Conservation (phyloP, 2,113 vertebrate genomes). For the Peromyscus maniculatus region DNA sequence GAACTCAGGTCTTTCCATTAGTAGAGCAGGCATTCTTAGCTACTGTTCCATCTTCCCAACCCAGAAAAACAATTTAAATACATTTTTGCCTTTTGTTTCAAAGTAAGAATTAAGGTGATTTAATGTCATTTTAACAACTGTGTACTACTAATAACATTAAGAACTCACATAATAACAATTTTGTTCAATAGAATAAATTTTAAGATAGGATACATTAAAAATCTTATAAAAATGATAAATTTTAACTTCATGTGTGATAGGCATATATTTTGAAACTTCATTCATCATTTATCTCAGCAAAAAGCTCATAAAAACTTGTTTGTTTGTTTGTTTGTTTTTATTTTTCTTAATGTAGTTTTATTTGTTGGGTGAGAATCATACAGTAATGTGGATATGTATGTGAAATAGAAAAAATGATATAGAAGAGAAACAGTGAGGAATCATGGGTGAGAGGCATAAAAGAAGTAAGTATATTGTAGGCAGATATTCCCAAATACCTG, state of each 20-base stretch:
- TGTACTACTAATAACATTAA: not conserved
- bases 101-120: not conserved
- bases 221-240: not conserved
- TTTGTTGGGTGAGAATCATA: not conserved
- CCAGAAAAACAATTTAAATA: not conserved
- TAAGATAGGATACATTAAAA: not conserved
- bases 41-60: not conserved
- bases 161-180: not conserved
- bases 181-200: not conserved
- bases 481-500: no score
- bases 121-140: not conserved
- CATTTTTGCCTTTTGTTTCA: not conserved
- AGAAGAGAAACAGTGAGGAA: not conserved
- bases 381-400: not conserved
- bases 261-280: not conserved
- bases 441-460: not conserved
- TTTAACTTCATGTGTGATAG: not conserved
- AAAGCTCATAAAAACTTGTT: not conserved
- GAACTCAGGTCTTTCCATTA: not conserved
- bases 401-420: not conserved
- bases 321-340: not conserved
- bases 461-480: not conserved
- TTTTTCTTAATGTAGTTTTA: slow-evolving; percentile 18
- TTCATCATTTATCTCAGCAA: not conserved
- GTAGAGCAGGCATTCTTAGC: not conserved